Percentiles rank a stretch among this genome's conserved stretches.
phyloP scores from a whole-genome alignment of 2,797 vertebrate genomes.

The Melanotaenia nigrans region DNA sequence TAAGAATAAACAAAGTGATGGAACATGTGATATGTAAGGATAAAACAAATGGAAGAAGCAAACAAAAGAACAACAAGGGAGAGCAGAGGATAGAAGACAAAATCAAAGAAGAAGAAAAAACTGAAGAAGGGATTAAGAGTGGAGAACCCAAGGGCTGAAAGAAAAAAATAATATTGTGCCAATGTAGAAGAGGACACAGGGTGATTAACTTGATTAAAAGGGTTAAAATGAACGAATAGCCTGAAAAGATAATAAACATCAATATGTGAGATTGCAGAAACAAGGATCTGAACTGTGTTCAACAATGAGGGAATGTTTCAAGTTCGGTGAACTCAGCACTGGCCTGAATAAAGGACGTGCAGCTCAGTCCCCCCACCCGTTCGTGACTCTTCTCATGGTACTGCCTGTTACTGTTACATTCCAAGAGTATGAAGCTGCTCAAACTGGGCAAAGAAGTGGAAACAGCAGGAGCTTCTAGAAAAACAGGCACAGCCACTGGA shows the following conservation, averaged over 20 bases:
- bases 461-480: conserved; percentile 54
- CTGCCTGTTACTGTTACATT: conserved; percentile 80
- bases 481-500: conserved; percentile 34
- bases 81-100: conserved; percentile 1
- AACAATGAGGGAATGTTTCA: conserved; percentile 53
- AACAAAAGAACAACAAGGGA: not conserved
- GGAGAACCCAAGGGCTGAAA: not conserved
- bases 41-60: conserved; percentile 1
- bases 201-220: not conserved
- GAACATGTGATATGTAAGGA: not conserved
- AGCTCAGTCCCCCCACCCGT: conserved; percentile 12
- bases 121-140: conserved; percentile 17
- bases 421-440: conserved; percentile 74
- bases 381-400: conserved; percentile 71
- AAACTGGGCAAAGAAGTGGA: conserved; percentile 50
- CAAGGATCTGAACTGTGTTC: conserved; percentile 12
- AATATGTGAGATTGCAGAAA: conserved; percentile 8
- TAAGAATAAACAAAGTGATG: not conserved
- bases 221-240: not conserved
- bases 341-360: conserved; percentile 54
- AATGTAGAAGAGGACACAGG: not conserved
- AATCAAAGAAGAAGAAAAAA: not conserved
- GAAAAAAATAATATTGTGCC: not conserved
- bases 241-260: conserved; percentile 5
- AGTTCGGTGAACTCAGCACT: conserved; percentile 52